Conservation (phyloP, 1,140 invertebrate species). For the Lepidurus packardi region DNA sequence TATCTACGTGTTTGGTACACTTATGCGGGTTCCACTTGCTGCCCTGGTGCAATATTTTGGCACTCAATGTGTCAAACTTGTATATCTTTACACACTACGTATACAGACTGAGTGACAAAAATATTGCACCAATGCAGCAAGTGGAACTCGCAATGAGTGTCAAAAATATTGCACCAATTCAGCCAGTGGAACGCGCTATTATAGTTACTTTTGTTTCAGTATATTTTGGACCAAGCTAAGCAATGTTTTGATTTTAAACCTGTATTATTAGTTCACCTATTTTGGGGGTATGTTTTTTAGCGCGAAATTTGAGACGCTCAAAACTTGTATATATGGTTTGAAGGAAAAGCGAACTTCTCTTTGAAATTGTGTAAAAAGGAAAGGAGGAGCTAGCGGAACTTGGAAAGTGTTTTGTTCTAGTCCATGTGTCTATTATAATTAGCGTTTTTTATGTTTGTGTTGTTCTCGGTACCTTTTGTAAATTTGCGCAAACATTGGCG, state of each 20-base stretch:
- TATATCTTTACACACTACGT: too few species aligned
- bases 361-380: background rate
- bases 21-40: too few species aligned
- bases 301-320: background rate
- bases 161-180: too few species aligned
- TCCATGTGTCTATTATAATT: background rate
- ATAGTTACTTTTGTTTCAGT: background rate
- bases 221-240: slow-evolving; percentile 4
- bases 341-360: background rate
- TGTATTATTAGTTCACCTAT: background rate
- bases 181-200: too few species aligned
- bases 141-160: too few species aligned
- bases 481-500: slow-evolving; percentile 8
- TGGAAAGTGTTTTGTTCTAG: background rate
- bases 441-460: background rate
- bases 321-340: background rate
- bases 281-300: background rate
- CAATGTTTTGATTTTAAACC: background rate
- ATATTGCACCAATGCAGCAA: too few species aligned
- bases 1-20: too few species aligned
- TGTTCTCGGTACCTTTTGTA: slow-evolving; percentile 10
- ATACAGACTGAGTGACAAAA: too few species aligned
- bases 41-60: too few species aligned
- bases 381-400: background rate
- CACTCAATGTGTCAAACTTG: too few species aligned